Conservation (phyloP, 1,140 invertebrate species). For the Rhopalosiphum padi region DNA sequence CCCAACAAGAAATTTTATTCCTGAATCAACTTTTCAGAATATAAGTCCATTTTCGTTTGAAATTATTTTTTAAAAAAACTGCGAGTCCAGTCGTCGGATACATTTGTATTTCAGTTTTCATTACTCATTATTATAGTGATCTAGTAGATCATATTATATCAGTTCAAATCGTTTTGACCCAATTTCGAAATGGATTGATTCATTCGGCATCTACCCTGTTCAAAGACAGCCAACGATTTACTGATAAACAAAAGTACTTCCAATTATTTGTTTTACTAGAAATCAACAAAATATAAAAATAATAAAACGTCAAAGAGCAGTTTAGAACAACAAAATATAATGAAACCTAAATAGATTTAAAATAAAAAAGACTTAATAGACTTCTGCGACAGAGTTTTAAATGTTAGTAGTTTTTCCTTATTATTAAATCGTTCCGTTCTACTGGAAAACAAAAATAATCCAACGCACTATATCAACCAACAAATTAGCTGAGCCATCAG, state of each 20-base stretch:
- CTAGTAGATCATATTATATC: background rate
- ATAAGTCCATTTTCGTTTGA: background rate
- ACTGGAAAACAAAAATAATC: background rate
- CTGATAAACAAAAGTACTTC: background rate
- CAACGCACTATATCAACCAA: background rate
- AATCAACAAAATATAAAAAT: background rate
- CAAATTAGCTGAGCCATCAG: slow-evolving; percentile 2
- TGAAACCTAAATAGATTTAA: background rate
- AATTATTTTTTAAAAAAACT: background rate
- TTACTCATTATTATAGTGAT: no score
- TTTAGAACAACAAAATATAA: background rate
- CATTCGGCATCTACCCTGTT: background rate
- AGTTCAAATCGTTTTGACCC: background rate
- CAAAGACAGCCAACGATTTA: background rate
- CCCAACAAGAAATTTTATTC: background rate
- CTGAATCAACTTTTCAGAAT: background rate
- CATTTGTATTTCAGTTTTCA: background rate
- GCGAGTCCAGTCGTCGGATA: background rate
- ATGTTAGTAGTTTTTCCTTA: background rate
- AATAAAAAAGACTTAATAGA: background rate
- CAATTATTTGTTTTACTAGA: background rate
- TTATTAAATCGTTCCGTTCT: background rate
- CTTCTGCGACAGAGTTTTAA: background rate
- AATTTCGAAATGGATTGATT: background rate
- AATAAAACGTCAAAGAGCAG: background rate